Evolutionary conservation across 2,888 invertebrate genomes (phyloP).

Genomic region (Artemia sp.): DNA sequence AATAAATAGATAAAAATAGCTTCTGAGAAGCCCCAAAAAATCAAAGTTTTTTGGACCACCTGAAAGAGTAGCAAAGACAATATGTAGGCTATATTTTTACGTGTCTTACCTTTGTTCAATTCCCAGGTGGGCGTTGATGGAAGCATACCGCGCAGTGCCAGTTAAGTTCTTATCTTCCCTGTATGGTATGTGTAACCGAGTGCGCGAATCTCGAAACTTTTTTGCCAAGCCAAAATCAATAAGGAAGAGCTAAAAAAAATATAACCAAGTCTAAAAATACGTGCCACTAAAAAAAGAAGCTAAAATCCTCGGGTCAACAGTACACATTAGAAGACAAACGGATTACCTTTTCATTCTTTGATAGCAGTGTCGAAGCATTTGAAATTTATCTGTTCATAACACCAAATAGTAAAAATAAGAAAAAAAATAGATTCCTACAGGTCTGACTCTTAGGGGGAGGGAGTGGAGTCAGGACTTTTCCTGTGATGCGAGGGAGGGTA

Average conservation of each 20-base stretch:
- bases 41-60: too few species aligned
- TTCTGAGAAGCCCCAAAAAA: too few species aligned
- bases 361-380: not conserved
- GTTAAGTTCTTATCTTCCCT: slow-evolving; percentile 93
- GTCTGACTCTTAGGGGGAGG: too few species aligned
- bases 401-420: too few species aligned
- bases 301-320: not conserved
- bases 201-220: slow-evolving; percentile 85
- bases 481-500: too few species aligned
- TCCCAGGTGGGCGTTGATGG: slow-evolving; percentile 96
- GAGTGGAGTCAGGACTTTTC: too few species aligned
- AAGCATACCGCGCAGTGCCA: slow-evolving; percentile 90
- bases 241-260: slow-evolving; percentile 53
- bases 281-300: not conserved
- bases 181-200: slow-evolving; percentile 81
- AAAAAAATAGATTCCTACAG: too few species aligned
- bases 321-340: not conserved
- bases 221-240: slow-evolving; percentile 99
- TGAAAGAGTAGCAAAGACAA: too few species aligned
- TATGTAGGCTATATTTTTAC: too few species aligned
- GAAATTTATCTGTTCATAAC: not conserved
- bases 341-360: not conserved
- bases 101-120: slow-evolving; percentile 60
- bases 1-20: too few species aligned
- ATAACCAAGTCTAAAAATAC: not conserved